Evolutionary conservation across 2,888 invertebrate species (phyloP).

Genomic region (Agrotis clavis): DNA sequence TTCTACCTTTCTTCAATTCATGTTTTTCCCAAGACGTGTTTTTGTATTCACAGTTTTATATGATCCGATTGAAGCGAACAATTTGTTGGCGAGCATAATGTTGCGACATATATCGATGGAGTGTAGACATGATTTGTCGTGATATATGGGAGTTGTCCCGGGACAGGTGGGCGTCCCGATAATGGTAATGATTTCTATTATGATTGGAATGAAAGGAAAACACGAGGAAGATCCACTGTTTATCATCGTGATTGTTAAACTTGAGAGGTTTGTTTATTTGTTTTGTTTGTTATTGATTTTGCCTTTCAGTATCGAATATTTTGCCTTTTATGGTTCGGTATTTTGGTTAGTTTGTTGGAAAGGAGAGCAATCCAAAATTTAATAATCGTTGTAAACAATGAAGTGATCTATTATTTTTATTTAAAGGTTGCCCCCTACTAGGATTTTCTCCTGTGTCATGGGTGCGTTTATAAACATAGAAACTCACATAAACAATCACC

Average conservation of each 20-base stretch:
- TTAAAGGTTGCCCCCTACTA: too few relatives aligned
- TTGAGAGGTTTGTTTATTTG: background rate
- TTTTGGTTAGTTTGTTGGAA: background rate
- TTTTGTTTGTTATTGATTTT: conserved; percentile 6
- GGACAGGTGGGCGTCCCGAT: conserved; percentile 53
- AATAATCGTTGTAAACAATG: too few relatives aligned
- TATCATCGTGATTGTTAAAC: conserved; percentile 38
- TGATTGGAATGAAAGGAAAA: conserved; percentile 52
- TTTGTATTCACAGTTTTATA: conserved; percentile 50
- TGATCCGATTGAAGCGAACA: conserved; percentile 49
- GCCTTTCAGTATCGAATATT: background rate
- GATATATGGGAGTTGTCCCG: conserved; percentile 26
- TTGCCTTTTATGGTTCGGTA: background rate
- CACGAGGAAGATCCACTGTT: conserved; percentile 25
- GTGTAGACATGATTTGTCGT: conserved; percentile 46
- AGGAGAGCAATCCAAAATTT: too few relatives aligned
- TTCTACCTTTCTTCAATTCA: background rate
- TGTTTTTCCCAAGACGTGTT: conserved; percentile 11
- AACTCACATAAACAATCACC: too few relatives aligned
- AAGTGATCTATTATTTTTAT: too few relatives aligned
- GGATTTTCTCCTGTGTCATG: too few relatives aligned
- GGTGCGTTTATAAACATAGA: too few relatives aligned
- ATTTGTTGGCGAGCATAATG: conserved; percentile 46
- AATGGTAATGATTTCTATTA: conserved; percentile 60
- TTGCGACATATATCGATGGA: conserved; percentile 46